Conservation (phyloP, 2,888 invertebrate genomes). For the Scaptomyza parva region DNA sequence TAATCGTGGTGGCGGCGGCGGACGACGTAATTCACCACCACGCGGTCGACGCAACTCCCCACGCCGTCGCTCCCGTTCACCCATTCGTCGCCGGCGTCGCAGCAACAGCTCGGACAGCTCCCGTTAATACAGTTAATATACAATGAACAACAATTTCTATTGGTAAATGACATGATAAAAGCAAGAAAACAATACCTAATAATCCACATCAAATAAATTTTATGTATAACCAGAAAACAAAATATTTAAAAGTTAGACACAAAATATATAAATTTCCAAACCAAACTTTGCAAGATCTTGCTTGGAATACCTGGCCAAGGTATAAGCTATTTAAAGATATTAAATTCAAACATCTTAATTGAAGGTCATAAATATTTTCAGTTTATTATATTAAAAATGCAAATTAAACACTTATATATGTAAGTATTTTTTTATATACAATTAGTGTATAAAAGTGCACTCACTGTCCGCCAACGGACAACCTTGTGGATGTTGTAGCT, state of each 20-base stretch:
- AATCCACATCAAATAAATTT: conserved; percentile 46
- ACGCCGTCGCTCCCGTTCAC: conserved; percentile 84
- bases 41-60: conserved; percentile 79
- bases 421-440: neutral
- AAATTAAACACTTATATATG: neutral
- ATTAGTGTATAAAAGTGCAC: conserved; percentile 91
- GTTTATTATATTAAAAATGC: neutral
- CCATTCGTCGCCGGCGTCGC: conserved; percentile 83
- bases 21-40: conserved; percentile 78
- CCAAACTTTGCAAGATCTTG: conserved; percentile 9
- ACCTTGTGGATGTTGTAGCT: conserved; percentile 92
- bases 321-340: neutral
- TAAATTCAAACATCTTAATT: neutral
- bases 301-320: neutral
- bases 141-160: conserved; percentile 19
- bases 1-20: conserved; percentile 81
- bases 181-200: conserved; percentile 6
- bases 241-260: conserved; percentile 42
- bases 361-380: neutral
- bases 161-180: conserved; percentile 13
- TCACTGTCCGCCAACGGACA: conserved; percentile 89
- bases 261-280: conserved; percentile 46
- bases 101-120: conserved; percentile 85
- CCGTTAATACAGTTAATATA: conserved; percentile 53
- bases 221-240: conserved; percentile 31